Evolutionary conservation across 1,140 invertebrate genomes (phyloP).

Genomic region (Battus philenor): DNA sequence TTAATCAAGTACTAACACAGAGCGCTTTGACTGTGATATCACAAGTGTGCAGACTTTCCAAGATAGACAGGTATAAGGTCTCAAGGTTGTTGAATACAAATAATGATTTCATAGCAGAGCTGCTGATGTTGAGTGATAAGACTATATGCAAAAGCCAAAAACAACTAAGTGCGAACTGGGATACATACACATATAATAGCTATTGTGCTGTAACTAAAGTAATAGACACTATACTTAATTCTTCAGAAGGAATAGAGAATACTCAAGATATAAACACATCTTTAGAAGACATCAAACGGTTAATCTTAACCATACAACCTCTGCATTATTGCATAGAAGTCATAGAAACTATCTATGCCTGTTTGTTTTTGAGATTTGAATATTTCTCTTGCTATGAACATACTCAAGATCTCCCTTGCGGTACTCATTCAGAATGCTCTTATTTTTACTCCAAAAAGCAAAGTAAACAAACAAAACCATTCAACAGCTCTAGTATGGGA

Average conservation of each 20-base stretch:
- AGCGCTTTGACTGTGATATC: conserved; percentile 71
- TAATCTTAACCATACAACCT: conserved; percentile 62
- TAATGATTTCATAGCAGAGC: conserved; percentile 61
- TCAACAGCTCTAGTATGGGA: conserved; percentile 40
- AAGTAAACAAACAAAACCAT: conserved; percentile 38
- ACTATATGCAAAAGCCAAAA: conserved; percentile 25
- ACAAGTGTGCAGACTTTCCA: conserved; percentile 68
- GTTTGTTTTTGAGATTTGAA: conserved; percentile 69
- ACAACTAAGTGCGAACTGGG: conserved; percentile 46
- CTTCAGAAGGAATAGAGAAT: conserved; percentile 43
- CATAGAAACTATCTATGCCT: conserved; percentile 70
- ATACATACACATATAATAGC: conserved; percentile 67
- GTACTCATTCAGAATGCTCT: conserved; percentile 70
- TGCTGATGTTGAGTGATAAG: conserved; percentile 45
- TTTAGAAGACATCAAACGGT: conserved; percentile 64
- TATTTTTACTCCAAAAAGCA: conserved; percentile 72
- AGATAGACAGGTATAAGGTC: conserved; percentile 69
- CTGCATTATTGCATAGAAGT: conserved; percentile 63
- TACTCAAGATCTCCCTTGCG: conserved; percentile 52
- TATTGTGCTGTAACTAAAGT: conserved; percentile 68
- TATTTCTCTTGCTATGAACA: conserved; percentile 67
- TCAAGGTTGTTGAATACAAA: conserved; percentile 64
- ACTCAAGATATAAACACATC: conserved; percentile 42
- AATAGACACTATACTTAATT: conserved; percentile 65
- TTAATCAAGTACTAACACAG: conserved; percentile 59